Percentiles rank a stretch among this genome's conserved stretches.
Evolutionary conservation across 1,140 invertebrate species (phyloP).

Genomic region (Condylostylus longicornis): DNA sequence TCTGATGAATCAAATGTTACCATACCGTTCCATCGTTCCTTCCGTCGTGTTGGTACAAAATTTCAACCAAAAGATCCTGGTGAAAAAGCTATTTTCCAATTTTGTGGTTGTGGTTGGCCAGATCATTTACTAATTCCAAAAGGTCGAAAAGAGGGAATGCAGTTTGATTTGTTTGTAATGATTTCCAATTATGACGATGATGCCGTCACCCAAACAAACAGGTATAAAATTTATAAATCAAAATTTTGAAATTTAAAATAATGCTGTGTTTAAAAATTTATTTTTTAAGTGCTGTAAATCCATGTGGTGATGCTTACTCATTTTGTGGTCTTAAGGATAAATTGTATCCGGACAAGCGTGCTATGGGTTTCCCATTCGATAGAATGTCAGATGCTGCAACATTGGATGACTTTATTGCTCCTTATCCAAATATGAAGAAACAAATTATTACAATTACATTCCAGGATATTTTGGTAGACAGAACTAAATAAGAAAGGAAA

Average conservation of each 20-base stretch:
- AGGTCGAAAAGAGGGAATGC: slow-evolving; percentile 31
- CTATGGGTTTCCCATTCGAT: slow-evolving; percentile 53
- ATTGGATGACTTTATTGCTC: slow-evolving; percentile 36
- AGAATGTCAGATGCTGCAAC: slow-evolving; percentile 35
- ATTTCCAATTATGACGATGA: slow-evolving; percentile 33
- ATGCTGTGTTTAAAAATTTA: too few relatives aligned
- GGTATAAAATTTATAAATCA: too few relatives aligned
- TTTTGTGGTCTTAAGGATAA: slow-evolving; percentile 46
- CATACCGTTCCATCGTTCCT: slow-evolving; percentile 47
- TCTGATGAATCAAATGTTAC: slow-evolving; percentile 46
- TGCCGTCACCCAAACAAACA: slow-evolving; percentile 42
- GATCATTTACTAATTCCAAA: slow-evolving; percentile 37
- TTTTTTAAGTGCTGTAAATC: too few relatives aligned
- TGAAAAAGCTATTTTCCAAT: slow-evolving; percentile 31
- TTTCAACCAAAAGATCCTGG: slow-evolving; percentile 20
- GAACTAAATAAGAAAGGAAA: too few relatives aligned
- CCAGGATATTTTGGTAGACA: too few relatives aligned
- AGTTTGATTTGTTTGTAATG: slow-evolving; percentile 35
- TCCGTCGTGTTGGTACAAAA: slow-evolving; percentile 37
- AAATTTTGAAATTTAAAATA: too few relatives aligned
- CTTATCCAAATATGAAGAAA: slow-evolving; percentile 34
- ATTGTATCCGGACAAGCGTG: slow-evolving; percentile 41
- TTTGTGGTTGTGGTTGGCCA: slow-evolving; percentile 42
- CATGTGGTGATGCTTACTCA: slow-evolving; percentile 42
- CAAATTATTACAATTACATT: slow-evolving; percentile 31